phyloP scores from a whole-genome alignment of 2,888 invertebrate genomes.

The Drosophila siamana region DNA sequence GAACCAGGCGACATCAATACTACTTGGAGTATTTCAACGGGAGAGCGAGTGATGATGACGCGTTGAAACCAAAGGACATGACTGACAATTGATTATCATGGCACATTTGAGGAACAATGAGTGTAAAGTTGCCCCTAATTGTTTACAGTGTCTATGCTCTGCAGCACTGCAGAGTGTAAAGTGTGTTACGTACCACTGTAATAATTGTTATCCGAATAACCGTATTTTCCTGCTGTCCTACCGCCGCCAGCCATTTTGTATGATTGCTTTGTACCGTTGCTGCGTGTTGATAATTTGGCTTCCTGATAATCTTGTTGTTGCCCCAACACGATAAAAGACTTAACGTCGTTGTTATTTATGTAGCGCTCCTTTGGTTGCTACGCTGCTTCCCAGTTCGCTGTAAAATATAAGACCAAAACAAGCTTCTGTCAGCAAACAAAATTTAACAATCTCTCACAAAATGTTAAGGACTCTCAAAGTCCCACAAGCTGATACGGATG shows the following conservation, averaged over 20 bases:
- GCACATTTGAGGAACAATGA: neutral
- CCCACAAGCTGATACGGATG: neutral
- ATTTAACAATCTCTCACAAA: neutral
- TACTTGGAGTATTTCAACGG: constrained; percentile 45
- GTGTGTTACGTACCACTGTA: constrained; percentile 88
- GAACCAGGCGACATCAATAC: constrained; percentile 42
- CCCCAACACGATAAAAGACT: constrained; percentile 40
- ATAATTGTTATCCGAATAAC: constrained; percentile 90
- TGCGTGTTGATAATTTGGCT: constrained; percentile 42
- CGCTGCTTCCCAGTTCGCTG: constrained; percentile 15
- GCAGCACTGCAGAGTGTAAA: neutral
- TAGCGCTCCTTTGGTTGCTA: constrained; percentile 28
- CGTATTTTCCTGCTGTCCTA: constrained; percentile 92
- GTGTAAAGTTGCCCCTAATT: constrained; percentile 10
- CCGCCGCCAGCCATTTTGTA: constrained; percentile 88
- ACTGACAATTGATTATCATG: constrained; percentile 1
- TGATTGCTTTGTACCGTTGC: constrained; percentile 42
- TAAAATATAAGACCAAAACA: constrained; percentile 10
- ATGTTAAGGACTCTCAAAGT: constrained; percentile 14
- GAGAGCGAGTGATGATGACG: constrained; percentile 13
- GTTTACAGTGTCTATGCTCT: constrained; percentile 18
- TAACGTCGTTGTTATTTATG: constrained; percentile 22
- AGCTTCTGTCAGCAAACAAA: neutral
- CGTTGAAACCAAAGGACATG: constrained; percentile 43
- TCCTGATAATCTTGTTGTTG: constrained; percentile 38